A percentile compares a stretch with the other conserved stretches of the same genome.
Evolutionary conservation across 2,113 vertebrate genomes (phyloP).

Genomic region (Saccopteryx bilineata): DNA sequence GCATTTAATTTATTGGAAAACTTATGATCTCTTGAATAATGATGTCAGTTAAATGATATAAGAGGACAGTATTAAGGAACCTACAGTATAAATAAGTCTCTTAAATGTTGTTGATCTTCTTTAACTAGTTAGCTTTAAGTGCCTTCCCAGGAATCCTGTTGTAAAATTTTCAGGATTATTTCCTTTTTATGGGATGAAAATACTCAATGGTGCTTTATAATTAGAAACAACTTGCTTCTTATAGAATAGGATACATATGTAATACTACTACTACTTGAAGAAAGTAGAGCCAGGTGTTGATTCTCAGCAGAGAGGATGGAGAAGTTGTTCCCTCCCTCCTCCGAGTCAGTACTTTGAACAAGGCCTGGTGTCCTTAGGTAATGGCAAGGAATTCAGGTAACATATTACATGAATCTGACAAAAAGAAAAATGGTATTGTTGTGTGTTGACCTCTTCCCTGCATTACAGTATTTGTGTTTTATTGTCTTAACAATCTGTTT

Average conservation of each 20-base stretch:
- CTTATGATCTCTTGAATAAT: not conserved
- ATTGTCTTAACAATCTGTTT: not conserved
- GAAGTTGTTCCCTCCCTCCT: not conserved
- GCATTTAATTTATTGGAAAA: slow-evolving; percentile 34
- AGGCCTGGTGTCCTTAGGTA: not conserved
- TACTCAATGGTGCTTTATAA: slow-evolving; percentile 58
- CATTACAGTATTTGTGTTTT: not conserved
- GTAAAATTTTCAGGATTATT: slow-evolving; percentile 41
- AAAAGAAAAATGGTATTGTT: not conserved
- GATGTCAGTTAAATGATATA: not conserved
- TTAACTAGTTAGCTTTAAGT: slow-evolving; percentile 63
- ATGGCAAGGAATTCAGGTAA: slow-evolving; percentile 18
- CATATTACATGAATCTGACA: not conserved
- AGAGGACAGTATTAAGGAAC: not conserved
- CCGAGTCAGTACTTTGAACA: not conserved
- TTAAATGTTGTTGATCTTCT: not conserved
- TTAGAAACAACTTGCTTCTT: slow-evolving; percentile 35
- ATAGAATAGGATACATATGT: not conserved
- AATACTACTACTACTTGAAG: not conserved
- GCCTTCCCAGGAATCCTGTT: slow-evolving; percentile 70
- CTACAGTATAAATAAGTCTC: not conserved
- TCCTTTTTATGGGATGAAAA: slow-evolving; percentile 48
- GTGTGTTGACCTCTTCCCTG: not conserved
- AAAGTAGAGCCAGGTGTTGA: not conserved
- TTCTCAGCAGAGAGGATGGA: not conserved